These are phyloP conservation scores for Trachemys scripta DNA, from an alignment of 2,113 vertebrate genomes.

Conservation along the genomic window DNA sequence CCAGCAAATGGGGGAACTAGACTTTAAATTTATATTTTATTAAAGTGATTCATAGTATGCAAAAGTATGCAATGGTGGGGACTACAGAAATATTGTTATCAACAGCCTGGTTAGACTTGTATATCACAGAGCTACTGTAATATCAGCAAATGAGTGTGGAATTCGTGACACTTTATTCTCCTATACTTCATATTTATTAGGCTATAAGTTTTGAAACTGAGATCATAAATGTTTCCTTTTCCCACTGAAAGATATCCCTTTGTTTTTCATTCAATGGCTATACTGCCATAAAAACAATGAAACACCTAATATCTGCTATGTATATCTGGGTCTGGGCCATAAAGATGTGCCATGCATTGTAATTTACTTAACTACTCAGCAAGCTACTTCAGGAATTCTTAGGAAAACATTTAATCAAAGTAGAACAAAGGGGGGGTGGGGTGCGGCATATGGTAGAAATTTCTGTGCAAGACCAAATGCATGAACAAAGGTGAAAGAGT, in stretches of 20 bases:
- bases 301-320: conserved; percentile 19
- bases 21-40: conserved; percentile 41
- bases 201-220: conserved; percentile 57
- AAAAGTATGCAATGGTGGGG: neutral
- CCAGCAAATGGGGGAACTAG: conserved; percentile 12
- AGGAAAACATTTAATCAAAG: neutral
- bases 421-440: neutral
- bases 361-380: conserved; percentile 41
- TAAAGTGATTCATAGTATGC: conserved; percentile 35
- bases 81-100: conserved; percentile 23
- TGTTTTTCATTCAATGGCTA: conserved; percentile 49
- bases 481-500: neutral
- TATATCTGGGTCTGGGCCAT: conserved; percentile 12
- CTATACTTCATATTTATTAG: conserved; percentile 67
- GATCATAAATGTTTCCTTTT: conserved; percentile 65
- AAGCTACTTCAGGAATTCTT: conserved; percentile 1
- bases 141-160: conserved; percentile 49
- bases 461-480: neutral
- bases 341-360: conserved; percentile 7
- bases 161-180: conserved; percentile 44
- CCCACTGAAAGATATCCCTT: conserved; percentile 24
- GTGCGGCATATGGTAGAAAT: neutral
- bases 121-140: conserved; percentile 38
- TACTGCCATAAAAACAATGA: conserved; percentile 47
- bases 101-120: conserved; percentile 19